These are phyloP conservation scores for Nysson spinosus DNA, from an alignment of 2,888 invertebrate species.

Conservation along the genomic window DNA sequence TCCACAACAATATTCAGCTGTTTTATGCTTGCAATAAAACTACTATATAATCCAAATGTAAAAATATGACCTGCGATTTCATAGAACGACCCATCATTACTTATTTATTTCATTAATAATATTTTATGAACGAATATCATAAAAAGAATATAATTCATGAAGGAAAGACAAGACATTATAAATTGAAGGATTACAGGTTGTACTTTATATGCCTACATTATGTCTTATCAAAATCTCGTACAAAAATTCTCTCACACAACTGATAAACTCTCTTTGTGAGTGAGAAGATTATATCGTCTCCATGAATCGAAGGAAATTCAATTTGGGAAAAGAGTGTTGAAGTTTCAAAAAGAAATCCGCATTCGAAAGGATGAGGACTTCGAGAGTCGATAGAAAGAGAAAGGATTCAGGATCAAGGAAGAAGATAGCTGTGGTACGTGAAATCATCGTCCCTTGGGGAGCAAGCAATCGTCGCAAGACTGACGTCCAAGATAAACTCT, in stretches of 20 bases:
- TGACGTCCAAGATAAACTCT: slow-evolving; percentile 71
- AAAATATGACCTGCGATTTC: too few relatives aligned
- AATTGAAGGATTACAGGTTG: too few relatives aligned
- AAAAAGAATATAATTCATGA: too few relatives aligned
- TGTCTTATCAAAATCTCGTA: too few relatives aligned
- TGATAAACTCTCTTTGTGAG: not conserved
- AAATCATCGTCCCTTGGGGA: slow-evolving; percentile 68
- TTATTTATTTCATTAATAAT: too few relatives aligned
- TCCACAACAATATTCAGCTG: too few relatives aligned
- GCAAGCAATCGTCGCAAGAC: slow-evolving; percentile 63
- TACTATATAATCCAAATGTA: too few relatives aligned
- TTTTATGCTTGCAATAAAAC: too few relatives aligned
- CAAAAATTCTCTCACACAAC: not conserved
- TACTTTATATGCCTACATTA: too few relatives aligned
- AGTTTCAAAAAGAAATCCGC: slow-evolving; percentile 9
- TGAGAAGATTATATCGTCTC: not conserved
- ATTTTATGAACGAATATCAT: too few relatives aligned
- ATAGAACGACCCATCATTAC: too few relatives aligned
- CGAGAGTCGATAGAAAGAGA: not conserved
- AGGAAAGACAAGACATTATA: too few relatives aligned
- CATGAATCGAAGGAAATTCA: slow-evolving; percentile 29
- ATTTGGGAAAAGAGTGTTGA: slow-evolving; percentile 15
- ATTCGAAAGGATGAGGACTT: not conserved
- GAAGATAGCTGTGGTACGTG: slow-evolving; percentile 34
- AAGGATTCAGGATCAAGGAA: slow-evolving; percentile 2